Base-by-base conservation (phyloP, 2,797 vertebrate genomes). In the Argyrosomus regius region DNA sequence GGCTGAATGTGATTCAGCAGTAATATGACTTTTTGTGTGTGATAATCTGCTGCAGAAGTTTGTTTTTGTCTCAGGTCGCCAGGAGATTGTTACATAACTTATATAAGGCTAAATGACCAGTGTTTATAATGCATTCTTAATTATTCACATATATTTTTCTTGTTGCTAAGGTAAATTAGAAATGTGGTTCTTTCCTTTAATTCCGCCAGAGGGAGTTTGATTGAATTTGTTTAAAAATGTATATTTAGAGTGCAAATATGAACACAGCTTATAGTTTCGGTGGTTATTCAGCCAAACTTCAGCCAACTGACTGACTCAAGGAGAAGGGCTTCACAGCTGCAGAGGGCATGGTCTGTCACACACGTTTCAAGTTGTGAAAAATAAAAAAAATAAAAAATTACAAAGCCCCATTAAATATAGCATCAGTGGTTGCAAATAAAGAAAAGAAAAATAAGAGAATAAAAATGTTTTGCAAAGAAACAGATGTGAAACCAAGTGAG, bases 241-340 rank as follows among this genome's bases (percentile, higher is more conserved):
- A 52, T 50, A 22, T 61, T 56, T 28, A 64, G 9, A 54, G 12
- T 22, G 20, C 28, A 68, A 58, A 58, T 56, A 41, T 64, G 20
- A 20, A 43, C n/a, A 59, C 50, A 31, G 39, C 26, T 28, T 45
- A 18, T 31, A 31, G 31, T 26, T 26, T 26, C 3, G 57, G 2
- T 3, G 22, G 3, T 43, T 43, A 31, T 48, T 26, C 22, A n/a
- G 13, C 18, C 58, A 59, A 48, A 69, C 14, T 11, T 18, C 17
- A 20, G 35, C 35, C 35, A 35, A 70, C 12, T 5, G 12, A 41
- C n/a, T 14, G 52, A 59, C 31, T 72, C 62, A 74, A 79, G 62
- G 67, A 63, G 1, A 3, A 8, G 22, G 26, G 3, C 17, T 57
- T 64, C 41, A 31, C 9, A 20, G 58, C 54, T 53, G 39, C 6